phyloP scores from a whole-genome alignment of 2,888 invertebrate species.

The Germaria angustata region DNA sequence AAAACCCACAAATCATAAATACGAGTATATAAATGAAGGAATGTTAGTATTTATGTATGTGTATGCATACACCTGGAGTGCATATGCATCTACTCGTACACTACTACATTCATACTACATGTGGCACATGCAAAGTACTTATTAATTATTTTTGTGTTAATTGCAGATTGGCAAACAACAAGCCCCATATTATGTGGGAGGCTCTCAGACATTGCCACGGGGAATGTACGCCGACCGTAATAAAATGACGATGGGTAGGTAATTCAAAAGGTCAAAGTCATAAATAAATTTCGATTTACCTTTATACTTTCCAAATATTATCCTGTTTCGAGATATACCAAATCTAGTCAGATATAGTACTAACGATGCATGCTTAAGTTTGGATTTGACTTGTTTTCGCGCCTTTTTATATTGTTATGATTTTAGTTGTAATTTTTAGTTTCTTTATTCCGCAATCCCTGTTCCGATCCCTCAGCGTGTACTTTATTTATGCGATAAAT shows the following conservation, averaged over 20 bases:
- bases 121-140: background rate
- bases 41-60: background rate
- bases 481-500: background rate
- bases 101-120: too few relatives aligned
- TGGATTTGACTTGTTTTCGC: conserved; percentile 19
- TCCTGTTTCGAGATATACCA: background rate
- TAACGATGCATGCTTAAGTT: conserved; percentile 57
- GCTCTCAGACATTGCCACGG: conserved; percentile 79
- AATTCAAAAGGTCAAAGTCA: background rate
- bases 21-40: background rate
- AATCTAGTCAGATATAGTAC: background rate
- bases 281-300: background rate
- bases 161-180: conserved; percentile 79
- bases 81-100: too few relatives aligned
- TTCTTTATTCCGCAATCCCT: background rate
- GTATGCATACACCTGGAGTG: background rate
- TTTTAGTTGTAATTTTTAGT: conserved; percentile 22
- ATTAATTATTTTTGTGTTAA: conserved; percentile 26
- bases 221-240: conserved; percentile 81
- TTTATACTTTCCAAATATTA: conserved; percentile 14
- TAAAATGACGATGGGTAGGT: conserved; percentile 79
- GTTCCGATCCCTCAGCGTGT: background rate
- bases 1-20: background rate
- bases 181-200: conserved; percentile 80
- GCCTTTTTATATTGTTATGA: background rate